These are phyloP conservation scores for Cromileptes altivelis DNA, from an alignment of 2,113 vertebrate genomes.

Conservation along the genomic window DNA sequence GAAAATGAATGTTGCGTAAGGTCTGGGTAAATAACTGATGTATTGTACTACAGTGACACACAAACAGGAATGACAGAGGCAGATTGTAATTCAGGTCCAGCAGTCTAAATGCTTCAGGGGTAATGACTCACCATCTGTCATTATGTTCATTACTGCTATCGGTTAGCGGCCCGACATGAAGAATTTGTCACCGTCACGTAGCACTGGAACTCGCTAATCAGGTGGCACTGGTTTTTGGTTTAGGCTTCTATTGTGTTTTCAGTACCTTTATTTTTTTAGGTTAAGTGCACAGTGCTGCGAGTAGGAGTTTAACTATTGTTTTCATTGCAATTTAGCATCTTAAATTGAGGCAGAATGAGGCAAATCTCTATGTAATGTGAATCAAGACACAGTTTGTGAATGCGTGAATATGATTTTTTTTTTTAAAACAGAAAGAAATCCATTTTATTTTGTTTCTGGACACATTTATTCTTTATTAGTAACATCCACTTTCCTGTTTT, in stretches of 20 bases:
- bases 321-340: neutral
- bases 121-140: conserved; percentile 55
- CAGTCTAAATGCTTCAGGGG: conserved; percentile 18
- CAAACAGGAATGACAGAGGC: conserved; percentile 16
- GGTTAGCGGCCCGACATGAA: conserved; percentile 25
- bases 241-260: neutral
- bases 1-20: conserved; percentile 53
- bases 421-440: neutral
- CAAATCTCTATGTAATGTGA: neutral
- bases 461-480: conserved; percentile 26
- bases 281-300: neutral
- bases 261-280: neutral
- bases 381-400: conserved; percentile 25
- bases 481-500: conserved; percentile 40
- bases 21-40: conserved; percentile 34
- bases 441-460: conserved; percentile 16
- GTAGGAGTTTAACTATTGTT: neutral
- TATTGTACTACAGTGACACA: conserved; percentile 34
- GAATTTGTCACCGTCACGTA: neutral
- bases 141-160: conserved; percentile 32
- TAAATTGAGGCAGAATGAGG: neutral
- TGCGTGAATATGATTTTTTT: neutral
- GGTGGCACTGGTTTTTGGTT: conserved; percentile 25
- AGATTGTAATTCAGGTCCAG: conserved; percentile 47
- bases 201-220: conserved; percentile 10